Percentiles rank a stretch among this genome's conserved stretches.
Evolutionary conservation across 1,140 invertebrate genomes (phyloP).

Genomic region (Drosophila nannoptera): DNA sequence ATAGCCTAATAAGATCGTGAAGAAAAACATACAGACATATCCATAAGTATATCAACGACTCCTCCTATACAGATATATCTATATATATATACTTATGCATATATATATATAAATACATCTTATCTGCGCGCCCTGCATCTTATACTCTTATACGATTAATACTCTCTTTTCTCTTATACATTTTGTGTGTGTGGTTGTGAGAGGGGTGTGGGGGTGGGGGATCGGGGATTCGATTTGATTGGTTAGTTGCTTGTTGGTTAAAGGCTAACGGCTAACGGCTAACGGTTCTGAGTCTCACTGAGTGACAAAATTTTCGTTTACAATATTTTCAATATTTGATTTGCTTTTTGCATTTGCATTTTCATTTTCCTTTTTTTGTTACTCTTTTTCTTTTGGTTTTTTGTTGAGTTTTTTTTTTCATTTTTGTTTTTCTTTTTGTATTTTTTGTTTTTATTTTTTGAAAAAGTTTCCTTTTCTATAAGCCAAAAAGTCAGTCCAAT

Average conservation of each 20-base stretch:
- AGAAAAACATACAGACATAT: constrained; percentile 48
- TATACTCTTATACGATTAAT: constrained; percentile 59
- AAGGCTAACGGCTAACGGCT: constrained; percentile 53
- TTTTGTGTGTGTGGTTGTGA: constrained; percentile 2
- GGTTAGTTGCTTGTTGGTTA: constrained; percentile 14
- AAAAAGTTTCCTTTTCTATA: constrained; percentile 72
- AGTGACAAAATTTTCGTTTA: constrained; percentile 52
- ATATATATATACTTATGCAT: constrained; percentile 7
- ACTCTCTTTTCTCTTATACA: constrained; percentile 47
- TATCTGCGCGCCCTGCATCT: constrained; percentile 19
- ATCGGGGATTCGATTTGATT: constrained; percentile 10
- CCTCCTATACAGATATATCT: background rate
- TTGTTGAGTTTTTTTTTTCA: constrained; percentile 24
- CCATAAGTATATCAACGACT: constrained; percentile 7
- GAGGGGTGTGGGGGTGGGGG: too few relatives aligned
- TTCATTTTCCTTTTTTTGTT: constrained; percentile 19
- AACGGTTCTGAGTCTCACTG: constrained; percentile 54
- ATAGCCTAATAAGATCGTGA: constrained; percentile 62
- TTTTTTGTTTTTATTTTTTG: constrained; percentile 59
- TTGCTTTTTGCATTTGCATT: constrained; percentile 38
- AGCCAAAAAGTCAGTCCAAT: constrained; percentile 77
- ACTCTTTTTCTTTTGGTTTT: too few relatives aligned
- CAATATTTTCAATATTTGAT: constrained; percentile 70
- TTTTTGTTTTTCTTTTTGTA: constrained; percentile 50
- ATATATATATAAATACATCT: constrained; percentile 5